These are phyloP conservation scores for Cremastinae sp. DNA, from an alignment of 2,888 invertebrate species.

Conservation along the genomic window DNA sequence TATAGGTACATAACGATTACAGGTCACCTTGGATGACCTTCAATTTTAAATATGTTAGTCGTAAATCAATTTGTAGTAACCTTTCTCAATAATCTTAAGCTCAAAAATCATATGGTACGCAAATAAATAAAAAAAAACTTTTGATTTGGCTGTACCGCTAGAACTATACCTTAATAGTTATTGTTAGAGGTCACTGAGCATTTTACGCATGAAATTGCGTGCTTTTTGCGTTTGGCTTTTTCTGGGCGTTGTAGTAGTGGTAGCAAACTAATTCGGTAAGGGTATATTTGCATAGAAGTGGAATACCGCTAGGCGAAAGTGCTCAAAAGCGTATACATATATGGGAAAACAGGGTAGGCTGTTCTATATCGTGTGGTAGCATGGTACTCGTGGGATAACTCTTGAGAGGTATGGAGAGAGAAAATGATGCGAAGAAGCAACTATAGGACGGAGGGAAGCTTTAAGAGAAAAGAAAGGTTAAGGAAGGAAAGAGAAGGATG, in stretches of 20 bases:
- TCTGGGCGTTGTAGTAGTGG: constrained; percentile 54
- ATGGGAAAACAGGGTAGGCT: constrained; percentile 36
- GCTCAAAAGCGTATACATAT: constrained; percentile 39
- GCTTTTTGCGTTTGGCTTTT: constrained; percentile 61
- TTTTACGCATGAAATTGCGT: constrained; percentile 37
- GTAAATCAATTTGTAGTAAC: no score
- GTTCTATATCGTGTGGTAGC: constrained; percentile 53
- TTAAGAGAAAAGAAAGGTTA: constrained; percentile 22
- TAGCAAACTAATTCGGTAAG: constrained; percentile 64
- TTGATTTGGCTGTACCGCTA: no score
- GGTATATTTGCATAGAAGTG: constrained; percentile 70
- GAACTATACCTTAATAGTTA: no score
- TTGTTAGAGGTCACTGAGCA: no score
- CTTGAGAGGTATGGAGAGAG: constrained; percentile 59
- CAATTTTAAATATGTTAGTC: no score
- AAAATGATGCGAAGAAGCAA: constrained; percentile 53
- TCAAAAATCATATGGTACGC: no score
- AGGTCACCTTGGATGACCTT: no score
- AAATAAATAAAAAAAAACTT: no score
- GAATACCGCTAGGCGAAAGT: constrained; percentile 63
- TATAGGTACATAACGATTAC: no score
- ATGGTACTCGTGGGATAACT: constrained; percentile 58
- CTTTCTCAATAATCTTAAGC: no score
- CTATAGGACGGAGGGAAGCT: constrained; percentile 38
- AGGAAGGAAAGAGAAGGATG: constrained; percentile 42